Percentiles rank a stretch among this genome's conserved stretches.
Evolutionary conservation across 2,888 invertebrate genomes (phyloP).

Genomic region (Phanerotoma sp.): DNA sequence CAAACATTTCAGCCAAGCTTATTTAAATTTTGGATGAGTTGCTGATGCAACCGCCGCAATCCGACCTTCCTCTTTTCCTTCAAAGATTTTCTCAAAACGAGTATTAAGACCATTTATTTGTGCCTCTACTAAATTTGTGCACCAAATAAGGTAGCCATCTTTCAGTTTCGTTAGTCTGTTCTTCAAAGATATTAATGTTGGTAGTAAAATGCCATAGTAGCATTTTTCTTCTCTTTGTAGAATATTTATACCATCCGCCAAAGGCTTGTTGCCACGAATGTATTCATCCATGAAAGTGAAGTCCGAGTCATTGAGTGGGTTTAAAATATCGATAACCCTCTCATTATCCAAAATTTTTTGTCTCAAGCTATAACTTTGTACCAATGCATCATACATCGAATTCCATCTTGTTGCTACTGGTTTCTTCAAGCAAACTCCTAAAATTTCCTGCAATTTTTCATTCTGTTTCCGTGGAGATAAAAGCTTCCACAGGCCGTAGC

Average conservation of each 20-base stretch:
- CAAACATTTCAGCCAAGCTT: conserved; percentile 6
- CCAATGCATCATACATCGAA: conserved; percentile 9
- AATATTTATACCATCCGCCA: conserved; percentile 20
- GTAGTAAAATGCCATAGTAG: conserved; percentile 20
- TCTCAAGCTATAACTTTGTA: not conserved
- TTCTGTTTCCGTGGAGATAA: conserved; percentile 9
- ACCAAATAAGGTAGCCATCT: too few species aligned
- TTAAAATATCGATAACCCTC: not conserved
- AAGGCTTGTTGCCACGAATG: conserved; percentile 11
- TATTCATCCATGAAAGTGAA: conserved; percentile 19
- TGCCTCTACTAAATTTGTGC: too few species aligned
- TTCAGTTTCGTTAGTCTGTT: too few species aligned
- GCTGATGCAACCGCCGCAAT: conserved; percentile 11
- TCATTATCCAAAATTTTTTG: conserved; percentile 12
- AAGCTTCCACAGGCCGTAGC: conserved; percentile 7
- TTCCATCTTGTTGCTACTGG: conserved; percentile 20
- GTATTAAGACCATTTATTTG: conserved; percentile 1
- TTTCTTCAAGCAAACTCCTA: conserved; percentile 5
- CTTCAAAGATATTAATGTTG: conserved; percentile 8
- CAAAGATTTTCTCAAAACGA: conserved; percentile 11
- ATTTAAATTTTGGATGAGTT: conserved; percentile 17
- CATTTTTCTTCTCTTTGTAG: conserved; percentile 17
- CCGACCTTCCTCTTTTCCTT: conserved; percentile 2
- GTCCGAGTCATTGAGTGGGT: conserved; percentile 4
- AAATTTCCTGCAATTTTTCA: not conserved